Conservation (phyloP, 2,888 invertebrate species). For the Scelioninae gen. 2 region DNA sequence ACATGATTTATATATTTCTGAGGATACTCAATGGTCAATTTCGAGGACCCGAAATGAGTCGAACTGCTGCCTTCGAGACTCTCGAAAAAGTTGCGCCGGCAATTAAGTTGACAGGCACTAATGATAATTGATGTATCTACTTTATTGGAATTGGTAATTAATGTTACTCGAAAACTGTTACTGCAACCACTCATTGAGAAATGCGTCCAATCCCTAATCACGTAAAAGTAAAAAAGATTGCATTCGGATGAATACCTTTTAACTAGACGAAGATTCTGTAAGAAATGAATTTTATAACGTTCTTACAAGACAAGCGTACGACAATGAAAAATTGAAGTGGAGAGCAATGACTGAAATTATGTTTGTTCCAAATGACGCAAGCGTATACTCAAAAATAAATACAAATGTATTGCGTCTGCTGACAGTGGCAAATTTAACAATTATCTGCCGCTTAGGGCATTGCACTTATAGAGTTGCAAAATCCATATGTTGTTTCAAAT, state of each 20-base stretch:
- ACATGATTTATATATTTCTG: conserved; percentile 59
- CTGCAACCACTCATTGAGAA: conserved; percentile 48
- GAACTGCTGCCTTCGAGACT: conserved; percentile 45
- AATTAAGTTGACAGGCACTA: conserved; percentile 54
- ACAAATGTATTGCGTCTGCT: too few relatives aligned
- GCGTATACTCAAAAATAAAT: too few relatives aligned
- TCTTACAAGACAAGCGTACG: too few relatives aligned
- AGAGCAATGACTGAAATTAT: too few relatives aligned
- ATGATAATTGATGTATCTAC: conserved; percentile 56
- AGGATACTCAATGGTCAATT: conserved; percentile 40
- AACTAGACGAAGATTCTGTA: conserved; percentile 3
- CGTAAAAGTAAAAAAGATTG: conserved; percentile 18
- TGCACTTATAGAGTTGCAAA: too few relatives aligned
- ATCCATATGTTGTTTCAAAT: too few relatives aligned
- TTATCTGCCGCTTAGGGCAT: too few relatives aligned
- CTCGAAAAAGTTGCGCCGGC: conserved; percentile 47
- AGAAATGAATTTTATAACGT: background rate
- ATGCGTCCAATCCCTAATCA: conserved; percentile 42
- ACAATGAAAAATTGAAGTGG: background rate
- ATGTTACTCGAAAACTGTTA: conserved; percentile 46
- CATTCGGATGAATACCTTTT: conserved; percentile 37
- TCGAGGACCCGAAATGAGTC: conserved; percentile 29
- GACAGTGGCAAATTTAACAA: too few relatives aligned
- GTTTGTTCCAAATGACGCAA: too few relatives aligned
- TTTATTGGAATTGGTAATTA: conserved; percentile 57